These are phyloP conservation scores for Acipenser transmontanus DNA, from an alignment of 2,797 vertebrate species.

Conservation along the genomic window DNA sequence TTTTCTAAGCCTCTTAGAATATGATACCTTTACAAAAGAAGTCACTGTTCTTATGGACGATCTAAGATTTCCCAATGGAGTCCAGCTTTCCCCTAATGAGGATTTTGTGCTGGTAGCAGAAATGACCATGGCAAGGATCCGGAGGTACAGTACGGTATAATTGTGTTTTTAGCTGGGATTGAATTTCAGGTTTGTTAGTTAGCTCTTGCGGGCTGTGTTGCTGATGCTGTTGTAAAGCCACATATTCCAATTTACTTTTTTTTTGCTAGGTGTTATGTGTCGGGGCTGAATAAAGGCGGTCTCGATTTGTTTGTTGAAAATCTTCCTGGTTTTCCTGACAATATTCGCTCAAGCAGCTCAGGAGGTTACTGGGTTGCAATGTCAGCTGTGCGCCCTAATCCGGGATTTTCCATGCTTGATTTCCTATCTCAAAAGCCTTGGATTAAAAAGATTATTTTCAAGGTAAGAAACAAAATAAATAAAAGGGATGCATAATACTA, in stretches of 20 bases:
- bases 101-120: constrained; percentile 88
- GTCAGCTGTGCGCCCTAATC: constrained; percentile 73
- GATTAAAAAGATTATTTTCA: constrained; percentile 89
- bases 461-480: constrained; percentile 57
- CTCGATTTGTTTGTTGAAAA: constrained; percentile 92
- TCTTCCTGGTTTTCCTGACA: constrained; percentile 90
- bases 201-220: too few relatives aligned
- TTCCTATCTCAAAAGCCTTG: constrained; percentile 87
- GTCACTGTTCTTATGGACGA: constrained; percentile 85
- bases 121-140: constrained; percentile 88
- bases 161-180: too few relatives aligned
- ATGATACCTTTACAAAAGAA: constrained; percentile 73
- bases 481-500: too few relatives aligned
- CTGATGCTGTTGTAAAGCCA: too few relatives aligned
- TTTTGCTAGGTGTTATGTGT: constrained; percentile 75
- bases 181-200: too few relatives aligned
- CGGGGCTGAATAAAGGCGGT: constrained; percentile 90
- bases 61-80: constrained; percentile 83
- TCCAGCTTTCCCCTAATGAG: constrained; percentile 84
- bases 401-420: constrained; percentile 91
- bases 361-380: constrained; percentile 95
- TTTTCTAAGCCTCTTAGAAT: constrained; percentile 74
- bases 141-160: constrained; percentile 51
- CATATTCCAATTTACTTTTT: too few relatives aligned
- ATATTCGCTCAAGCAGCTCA: constrained; percentile 80